These are phyloP conservation scores for Pomatorhinus ruficollis DNA, from an alignment of 2,113 vertebrate species.

Conservation along the genomic window DNA sequence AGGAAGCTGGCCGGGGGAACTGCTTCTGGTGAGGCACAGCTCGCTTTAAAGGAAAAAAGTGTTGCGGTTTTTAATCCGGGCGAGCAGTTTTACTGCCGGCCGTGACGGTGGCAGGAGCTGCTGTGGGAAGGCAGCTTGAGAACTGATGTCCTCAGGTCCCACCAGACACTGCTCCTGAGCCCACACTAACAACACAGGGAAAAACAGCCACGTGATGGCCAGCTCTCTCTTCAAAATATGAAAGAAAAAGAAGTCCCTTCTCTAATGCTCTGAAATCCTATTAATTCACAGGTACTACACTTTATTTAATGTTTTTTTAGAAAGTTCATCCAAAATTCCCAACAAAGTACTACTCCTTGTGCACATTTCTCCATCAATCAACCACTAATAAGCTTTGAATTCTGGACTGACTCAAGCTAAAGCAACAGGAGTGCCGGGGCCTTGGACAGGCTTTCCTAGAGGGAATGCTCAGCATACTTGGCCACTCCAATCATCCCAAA, in stretches of 20 bases:
- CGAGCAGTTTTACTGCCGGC: neutral
- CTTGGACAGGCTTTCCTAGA: neutral
- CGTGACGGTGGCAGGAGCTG: neutral
- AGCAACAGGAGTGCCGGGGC: neutral
- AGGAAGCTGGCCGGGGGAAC: neutral
- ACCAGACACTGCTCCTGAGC: neutral
- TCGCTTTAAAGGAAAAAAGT: neutral
- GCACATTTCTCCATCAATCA: neutral
- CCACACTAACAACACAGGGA: neutral
- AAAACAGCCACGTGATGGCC: fast-evolving
- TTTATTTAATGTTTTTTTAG: neutral
- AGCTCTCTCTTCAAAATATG: neutral
- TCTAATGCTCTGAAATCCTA: neutral
- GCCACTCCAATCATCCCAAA: neutral
- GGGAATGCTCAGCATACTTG: neutral
- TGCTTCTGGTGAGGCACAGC: neutral
- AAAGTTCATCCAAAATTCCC: neutral
- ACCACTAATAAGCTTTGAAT: neutral
- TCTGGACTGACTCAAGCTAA: neutral
- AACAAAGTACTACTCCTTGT: neutral
- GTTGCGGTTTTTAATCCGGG: neutral
- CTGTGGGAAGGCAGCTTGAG: neutral
- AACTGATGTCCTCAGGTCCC: neutral
- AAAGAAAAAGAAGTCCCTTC: neutral
- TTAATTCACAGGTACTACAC: neutral